Percentiles rank a stretch among this genome's conserved stretches.
Conservation (phyloP, 2,797 vertebrate species). For the Holocentrus rufus region DNA sequence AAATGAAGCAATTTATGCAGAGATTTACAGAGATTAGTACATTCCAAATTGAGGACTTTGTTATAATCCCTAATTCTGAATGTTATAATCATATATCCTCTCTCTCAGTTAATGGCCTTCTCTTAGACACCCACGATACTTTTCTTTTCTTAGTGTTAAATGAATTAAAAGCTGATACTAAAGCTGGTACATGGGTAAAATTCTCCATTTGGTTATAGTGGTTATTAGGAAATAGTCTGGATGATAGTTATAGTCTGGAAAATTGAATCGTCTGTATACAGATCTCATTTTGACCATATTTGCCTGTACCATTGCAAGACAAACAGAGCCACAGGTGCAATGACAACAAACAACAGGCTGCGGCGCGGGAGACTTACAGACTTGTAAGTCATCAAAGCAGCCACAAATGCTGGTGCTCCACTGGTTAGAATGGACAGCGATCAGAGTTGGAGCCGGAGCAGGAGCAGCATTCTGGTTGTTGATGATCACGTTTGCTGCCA, state of each 20-base stretch:
- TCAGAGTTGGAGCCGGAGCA: neutral
- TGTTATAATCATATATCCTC: too few species aligned
- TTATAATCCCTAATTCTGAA: too few species aligned
- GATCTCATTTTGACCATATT: neutral
- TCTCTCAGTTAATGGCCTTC: too few species aligned
- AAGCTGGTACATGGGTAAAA: neutral
- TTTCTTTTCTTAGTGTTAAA: too few species aligned
- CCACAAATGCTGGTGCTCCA: slow-evolving; percentile 41
- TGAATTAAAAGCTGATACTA: neutral
- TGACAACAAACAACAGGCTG: neutral
- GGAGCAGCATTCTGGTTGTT: slow-evolving; percentile 4
- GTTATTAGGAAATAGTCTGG: neutral
- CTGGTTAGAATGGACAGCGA: slow-evolving; percentile 21
- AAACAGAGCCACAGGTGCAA: neutral
- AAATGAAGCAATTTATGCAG: neutral
- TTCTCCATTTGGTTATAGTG: too few species aligned
- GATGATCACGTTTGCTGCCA: slow-evolving; percentile 42
- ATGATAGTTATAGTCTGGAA: neutral
- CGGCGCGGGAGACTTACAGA: slow-evolving; percentile 28
- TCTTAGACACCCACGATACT: too few species aligned
- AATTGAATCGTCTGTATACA: neutral
- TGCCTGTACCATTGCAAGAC: neutral
- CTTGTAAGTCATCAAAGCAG: slow-evolving; percentile 34
- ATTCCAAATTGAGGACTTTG: too few species aligned
- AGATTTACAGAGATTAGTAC: too few species aligned